Conservation (phyloP, 2,113 vertebrate species). For the Poeciliopsis prolifica region DNA sequence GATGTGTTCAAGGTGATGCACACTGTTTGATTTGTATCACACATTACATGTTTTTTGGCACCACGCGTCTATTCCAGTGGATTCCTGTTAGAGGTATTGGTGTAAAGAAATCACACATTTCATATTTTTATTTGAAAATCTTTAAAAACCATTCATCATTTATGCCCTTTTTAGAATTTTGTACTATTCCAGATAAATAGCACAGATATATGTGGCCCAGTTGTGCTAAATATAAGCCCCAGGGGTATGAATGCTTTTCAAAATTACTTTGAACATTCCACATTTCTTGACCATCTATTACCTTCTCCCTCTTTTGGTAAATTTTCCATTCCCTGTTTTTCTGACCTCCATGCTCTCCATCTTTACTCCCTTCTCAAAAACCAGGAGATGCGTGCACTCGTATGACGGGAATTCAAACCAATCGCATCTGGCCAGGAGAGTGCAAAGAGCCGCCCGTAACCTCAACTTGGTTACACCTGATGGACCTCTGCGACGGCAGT, state of each 20-base stretch:
- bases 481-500: conserved; percentile 57
- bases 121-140: not conserved
- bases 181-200: not conserved
- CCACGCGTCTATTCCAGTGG: not conserved
- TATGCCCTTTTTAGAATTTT: not conserved
- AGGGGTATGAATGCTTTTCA: not conserved
- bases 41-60: not conserved
- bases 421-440: conserved; percentile 54
- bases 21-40: not conserved
- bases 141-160: not conserved
- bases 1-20: not conserved
- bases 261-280: conserved; percentile 31
- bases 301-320: not conserved
- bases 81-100: not conserved
- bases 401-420: conserved; percentile 31
- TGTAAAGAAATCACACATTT: not conserved
- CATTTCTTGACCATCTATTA: conserved; percentile 20
- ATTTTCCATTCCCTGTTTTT: conserved; percentile 9
- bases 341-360: conserved; percentile 35
- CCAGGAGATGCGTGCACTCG: conserved; percentile 16
- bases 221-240: not conserved
- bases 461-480: conserved; percentile 59
- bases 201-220: not conserved
- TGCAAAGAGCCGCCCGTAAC: conserved; percentile 53
- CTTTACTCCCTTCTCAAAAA: conserved; percentile 34